phyloP scores from a whole-genome alignment of 2,797 vertebrate species.

The Hipposideros larvatus region DNA sequence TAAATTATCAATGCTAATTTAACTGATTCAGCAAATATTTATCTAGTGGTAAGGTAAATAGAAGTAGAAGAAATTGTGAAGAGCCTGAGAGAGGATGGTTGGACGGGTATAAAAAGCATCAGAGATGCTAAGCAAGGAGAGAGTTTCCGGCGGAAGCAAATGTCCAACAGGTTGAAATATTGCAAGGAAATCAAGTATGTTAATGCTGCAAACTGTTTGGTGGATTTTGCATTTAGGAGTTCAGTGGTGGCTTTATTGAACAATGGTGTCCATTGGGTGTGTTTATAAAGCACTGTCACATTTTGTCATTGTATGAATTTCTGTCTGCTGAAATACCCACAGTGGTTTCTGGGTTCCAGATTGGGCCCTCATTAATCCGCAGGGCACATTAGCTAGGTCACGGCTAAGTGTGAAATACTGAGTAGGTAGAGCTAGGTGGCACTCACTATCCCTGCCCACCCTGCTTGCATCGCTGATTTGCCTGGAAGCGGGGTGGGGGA shows the following conservation, averaged over 20 bases:
- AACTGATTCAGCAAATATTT: conserved; percentile 18
- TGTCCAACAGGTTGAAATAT: not conserved
- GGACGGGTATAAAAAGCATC: not conserved
- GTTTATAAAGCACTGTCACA: not conserved
- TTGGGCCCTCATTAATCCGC: not conserved
- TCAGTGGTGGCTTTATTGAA: not conserved
- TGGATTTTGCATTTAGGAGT: not conserved
- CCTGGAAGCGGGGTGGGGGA: not conserved
- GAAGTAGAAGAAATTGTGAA: not conserved
- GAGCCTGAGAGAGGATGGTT: not conserved
- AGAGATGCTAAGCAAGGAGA: not conserved
- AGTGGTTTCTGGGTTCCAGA: not conserved
- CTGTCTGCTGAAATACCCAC: not conserved
- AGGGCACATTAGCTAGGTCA: not conserved
- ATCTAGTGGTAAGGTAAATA: not conserved
- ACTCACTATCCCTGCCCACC: not conserved
- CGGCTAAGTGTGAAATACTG: not conserved
- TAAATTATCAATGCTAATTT: not conserved
- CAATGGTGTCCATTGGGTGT: not conserved
- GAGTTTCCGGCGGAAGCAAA: not conserved
- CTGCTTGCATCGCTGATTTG: not conserved
- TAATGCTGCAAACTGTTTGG: not conserved
- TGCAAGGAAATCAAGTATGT: not conserved
- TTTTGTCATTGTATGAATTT: not conserved
- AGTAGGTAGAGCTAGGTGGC: not conserved